These are phyloP conservation scores for Radopholus similis DNA, from an alignment of 1,140 invertebrate genomes.

Conservation along the genomic window DNA sequence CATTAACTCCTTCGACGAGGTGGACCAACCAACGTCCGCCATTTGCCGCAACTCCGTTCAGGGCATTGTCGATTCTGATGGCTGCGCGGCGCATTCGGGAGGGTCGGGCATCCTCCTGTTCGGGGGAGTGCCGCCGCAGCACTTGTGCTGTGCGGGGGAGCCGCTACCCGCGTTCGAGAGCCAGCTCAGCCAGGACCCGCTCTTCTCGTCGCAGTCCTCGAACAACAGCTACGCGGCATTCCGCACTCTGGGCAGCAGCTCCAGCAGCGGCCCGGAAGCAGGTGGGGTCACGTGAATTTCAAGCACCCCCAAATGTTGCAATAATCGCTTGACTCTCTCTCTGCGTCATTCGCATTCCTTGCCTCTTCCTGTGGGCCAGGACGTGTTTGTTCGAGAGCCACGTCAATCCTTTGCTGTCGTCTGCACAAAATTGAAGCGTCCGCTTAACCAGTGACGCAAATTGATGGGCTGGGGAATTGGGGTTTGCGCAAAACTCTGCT, in stretches of 20 bases:
- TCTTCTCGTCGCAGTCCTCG: constrained; percentile 15
- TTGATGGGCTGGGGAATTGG: no score
- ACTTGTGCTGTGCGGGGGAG: background rate
- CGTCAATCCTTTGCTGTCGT: no score
- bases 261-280: background rate
- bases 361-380: no score
- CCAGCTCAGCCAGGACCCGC: constrained; percentile 14
- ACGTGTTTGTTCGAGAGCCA: no score
- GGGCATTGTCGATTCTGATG: constrained; percentile 8
- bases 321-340: no score
- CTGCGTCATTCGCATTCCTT: no score
- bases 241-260: background rate
- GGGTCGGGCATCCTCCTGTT: background rate
- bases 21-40: constrained; percentile 29
- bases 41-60: constrained; percentile 23
- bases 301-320: no score
- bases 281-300: no score
- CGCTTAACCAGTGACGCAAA: no score
- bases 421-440: no score
- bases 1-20: constrained; percentile 50
- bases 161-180: constrained; percentile 9
- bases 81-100: background rate
- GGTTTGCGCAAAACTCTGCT: no score
- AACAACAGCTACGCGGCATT: constrained; percentile 17
- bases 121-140: background rate